phyloP scores from a whole-genome alignment of 2,888 invertebrate genomes.

The Tachina fera region DNA sequence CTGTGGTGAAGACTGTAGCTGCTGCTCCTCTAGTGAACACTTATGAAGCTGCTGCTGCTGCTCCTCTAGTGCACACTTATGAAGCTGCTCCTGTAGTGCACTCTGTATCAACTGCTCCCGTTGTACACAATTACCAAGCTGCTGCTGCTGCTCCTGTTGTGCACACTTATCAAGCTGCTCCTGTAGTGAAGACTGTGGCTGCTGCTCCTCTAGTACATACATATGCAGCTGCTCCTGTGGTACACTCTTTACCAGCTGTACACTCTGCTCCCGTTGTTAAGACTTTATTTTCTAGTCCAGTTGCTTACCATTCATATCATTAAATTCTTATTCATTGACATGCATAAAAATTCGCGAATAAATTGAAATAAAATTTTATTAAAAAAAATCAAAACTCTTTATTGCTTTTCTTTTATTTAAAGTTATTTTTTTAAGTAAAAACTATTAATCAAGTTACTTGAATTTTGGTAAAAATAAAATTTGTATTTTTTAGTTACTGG shows the following conservation, averaged over 20 bases:
- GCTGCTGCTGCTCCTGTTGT: conserved; percentile 78
- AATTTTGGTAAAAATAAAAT: no score
- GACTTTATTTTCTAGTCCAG: conserved; percentile 53
- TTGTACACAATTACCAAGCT: conserved; percentile 72
- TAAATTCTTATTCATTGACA: not conserved
- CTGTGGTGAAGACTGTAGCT: conserved; percentile 68
- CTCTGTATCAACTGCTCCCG: conserved; percentile 65
- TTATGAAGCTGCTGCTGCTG: conserved; percentile 79
- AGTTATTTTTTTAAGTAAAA: no score
- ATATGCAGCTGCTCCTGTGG: conserved; percentile 83
- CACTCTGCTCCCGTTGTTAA: conserved; percentile 78
- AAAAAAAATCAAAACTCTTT: not conserved
- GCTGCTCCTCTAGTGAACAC: conserved; percentile 71
- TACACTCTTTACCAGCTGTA: conserved; percentile 67
- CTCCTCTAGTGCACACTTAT: conserved; percentile 68
- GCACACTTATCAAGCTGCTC: conserved; percentile 69
- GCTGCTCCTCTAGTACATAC: conserved; percentile 70
- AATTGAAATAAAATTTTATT: conserved; percentile 7
- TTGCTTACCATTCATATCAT: conserved; percentile 70
- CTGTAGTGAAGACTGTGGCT: conserved; percentile 46
- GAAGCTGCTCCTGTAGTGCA: conserved; percentile 72
- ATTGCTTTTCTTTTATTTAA: no score
- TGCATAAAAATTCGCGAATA: conserved; percentile 56
- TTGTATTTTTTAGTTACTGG: no score
- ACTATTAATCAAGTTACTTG: no score